phyloP scores from a whole-genome alignment of 2,888 invertebrate species.

The Lingula anatina region DNA sequence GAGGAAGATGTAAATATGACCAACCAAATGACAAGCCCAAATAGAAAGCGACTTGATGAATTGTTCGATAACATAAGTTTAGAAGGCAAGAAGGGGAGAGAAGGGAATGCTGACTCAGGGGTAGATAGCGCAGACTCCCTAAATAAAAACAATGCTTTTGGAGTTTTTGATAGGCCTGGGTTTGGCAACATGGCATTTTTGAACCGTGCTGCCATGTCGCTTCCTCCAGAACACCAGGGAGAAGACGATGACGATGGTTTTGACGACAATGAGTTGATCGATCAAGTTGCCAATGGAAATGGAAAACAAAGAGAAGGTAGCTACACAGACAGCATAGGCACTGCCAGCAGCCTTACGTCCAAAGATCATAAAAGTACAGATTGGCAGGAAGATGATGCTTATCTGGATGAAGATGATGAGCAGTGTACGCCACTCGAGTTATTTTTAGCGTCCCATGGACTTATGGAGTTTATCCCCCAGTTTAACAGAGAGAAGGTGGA shows the following conservation, averaged over 20 bases:
- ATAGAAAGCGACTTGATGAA: too few species aligned
- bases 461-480: constrained; percentile 69
- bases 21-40: neutral
- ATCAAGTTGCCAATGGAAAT: neutral
- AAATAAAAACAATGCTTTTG: constrained; percentile 18
- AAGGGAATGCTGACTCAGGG: constrained; percentile 58
- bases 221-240: neutral
- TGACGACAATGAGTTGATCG: constrained; percentile 9
- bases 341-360: constrained; percentile 67
- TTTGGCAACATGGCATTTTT: constrained; percentile 84
- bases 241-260: constrained; percentile 11
- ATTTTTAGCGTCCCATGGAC: constrained; percentile 81
- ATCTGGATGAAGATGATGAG: constrained; percentile 50
- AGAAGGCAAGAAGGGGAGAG: constrained; percentile 23
- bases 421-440: constrained; percentile 61
- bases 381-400: constrained; percentile 58
- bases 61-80: too few species aligned
- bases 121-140: constrained; percentile 49
- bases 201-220: neutral
- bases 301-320: neutral
- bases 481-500: constrained; percentile 78
- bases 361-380: constrained; percentile 20
- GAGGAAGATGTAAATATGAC: too few species aligned
- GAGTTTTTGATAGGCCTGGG: constrained; percentile 84
- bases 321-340: constrained; percentile 62